phyloP scores from a whole-genome alignment of 2,113 vertebrate genomes.

The Microtus pennsylvanicus region DNA sequence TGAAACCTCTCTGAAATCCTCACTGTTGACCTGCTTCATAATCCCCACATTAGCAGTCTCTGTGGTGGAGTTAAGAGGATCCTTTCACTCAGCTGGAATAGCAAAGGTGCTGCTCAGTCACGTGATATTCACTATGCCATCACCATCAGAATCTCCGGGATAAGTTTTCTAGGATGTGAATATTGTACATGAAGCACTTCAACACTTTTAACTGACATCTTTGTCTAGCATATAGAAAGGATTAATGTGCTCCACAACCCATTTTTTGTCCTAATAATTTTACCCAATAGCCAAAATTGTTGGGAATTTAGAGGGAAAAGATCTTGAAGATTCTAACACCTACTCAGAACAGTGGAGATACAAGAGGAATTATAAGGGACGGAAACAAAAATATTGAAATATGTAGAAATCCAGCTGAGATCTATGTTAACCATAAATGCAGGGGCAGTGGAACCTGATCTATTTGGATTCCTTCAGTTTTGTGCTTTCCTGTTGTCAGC shows the following conservation, averaged over 20 bases:
- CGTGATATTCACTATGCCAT: rapidly evolving
- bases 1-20: not conserved
- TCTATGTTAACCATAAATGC: not conserved
- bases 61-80: not conserved
- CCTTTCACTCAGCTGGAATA: not conserved
- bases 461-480: not conserved
- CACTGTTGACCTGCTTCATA: not conserved
- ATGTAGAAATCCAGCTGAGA: not conserved
- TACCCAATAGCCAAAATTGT: not conserved
- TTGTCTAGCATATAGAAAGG: not conserved
- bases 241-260: not conserved
- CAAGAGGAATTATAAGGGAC: not conserved
- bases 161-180: not conserved
- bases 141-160: not conserved
- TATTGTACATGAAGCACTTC: not conserved
- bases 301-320: not conserved
- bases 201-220: not conserved
- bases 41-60: not conserved
- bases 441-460: not conserved
- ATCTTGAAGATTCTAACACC: not conserved
- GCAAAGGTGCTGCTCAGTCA: not conserved
- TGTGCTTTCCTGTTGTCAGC: not conserved
- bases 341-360: not conserved
- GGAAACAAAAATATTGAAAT: not conserved
- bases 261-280: not conserved